These are phyloP conservation scores for Julus scandinavius DNA, from an alignment of 2,888 invertebrate genomes.

Conservation along the genomic window DNA sequence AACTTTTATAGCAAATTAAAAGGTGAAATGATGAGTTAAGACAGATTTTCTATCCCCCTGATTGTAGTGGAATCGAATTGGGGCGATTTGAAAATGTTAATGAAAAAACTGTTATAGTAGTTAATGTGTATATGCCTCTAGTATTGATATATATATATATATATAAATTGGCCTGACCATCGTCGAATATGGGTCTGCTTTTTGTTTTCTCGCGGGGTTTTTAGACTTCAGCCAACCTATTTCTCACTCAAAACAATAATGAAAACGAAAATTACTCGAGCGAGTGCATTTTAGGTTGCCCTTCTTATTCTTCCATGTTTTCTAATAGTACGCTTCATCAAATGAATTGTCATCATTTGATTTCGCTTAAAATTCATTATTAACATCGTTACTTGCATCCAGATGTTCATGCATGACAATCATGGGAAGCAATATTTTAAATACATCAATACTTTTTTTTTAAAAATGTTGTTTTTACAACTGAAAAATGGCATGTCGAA, in stretches of 20 bases:
- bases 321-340: background rate
- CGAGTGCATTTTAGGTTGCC: slow-evolving; percentile 10
- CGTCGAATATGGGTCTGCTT: slow-evolving; percentile 26
- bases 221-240: background rate
- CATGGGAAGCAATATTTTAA: too few relatives aligned
- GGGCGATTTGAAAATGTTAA: background rate
- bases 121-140: slow-evolving; percentile 33
- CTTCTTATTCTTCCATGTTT: background rate
- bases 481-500: too few relatives aligned
- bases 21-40: background rate
- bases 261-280: background rate
- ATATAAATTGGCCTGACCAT: slow-evolving; percentile 33
- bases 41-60: background rate
- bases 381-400: too few relatives aligned
- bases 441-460: too few relatives aligned
- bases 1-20: slow-evolving; percentile 9
- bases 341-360: too few relatives aligned
- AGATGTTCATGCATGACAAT: too few relatives aligned
- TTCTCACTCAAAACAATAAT: background rate
- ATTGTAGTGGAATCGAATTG: background rate
- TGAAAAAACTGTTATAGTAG: slow-evolving; percentile 6
- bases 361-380: too few relatives aligned
- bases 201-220: background rate
- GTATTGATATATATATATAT: slow-evolving; percentile 25
- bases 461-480: too few relatives aligned